Base-by-base conservation (phyloP, 2,888 invertebrate species). In the Parochlus steinenii region DNA sequence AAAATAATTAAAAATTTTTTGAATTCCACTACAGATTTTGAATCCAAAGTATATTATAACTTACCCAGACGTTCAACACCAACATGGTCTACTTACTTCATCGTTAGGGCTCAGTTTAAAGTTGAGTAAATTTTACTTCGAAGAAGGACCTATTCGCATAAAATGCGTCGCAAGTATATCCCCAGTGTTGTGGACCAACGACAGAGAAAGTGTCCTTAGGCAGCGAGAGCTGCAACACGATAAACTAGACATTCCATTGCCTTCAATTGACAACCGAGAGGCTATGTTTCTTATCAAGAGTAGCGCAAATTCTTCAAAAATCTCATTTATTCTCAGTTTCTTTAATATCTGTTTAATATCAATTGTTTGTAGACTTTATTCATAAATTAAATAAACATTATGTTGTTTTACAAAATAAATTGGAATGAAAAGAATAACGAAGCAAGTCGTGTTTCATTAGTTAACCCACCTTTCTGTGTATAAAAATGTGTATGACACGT, bases 81-180 rank as follows among this genome's bases (percentile, higher is more conserved):
- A 56, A 27, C 67, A 68, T 48, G 71, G 71, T 25, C 56, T 71
- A 46, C 58, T 69, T 46, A 67, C 69, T 38, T 62, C 67, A 26
- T 63, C 64, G n/a, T 52, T 71, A 39, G 71, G 71, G 26, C 57
- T 72, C 26, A 60, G 63, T 41, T 61, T 70, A 50, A 60, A 56
- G 33, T 59, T 71, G 38, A 60, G 61, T 47, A 58, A 60, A 31
- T 58, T 62, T 12, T 69, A 71, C 48, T 71, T 71, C 50, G 56
- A 62, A 37, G 65, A 64, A 5, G 70, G 71, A 35, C 64, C 64
- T 33, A 69, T 71, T 67, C 62, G 62, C 44, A 67, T 71, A 33
- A 67, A 69, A 46, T 72, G 71, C 47, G 58, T 70, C 37, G 71
- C 71, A 20, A 65, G 64, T 41, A 62, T 71, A 45, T 66, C 67